Evolutionary conservation across 2,888 invertebrate genomes (phyloP), one percentile per base, ranked within the genome.

Genomic region (Tenodera sinensis): DNA sequence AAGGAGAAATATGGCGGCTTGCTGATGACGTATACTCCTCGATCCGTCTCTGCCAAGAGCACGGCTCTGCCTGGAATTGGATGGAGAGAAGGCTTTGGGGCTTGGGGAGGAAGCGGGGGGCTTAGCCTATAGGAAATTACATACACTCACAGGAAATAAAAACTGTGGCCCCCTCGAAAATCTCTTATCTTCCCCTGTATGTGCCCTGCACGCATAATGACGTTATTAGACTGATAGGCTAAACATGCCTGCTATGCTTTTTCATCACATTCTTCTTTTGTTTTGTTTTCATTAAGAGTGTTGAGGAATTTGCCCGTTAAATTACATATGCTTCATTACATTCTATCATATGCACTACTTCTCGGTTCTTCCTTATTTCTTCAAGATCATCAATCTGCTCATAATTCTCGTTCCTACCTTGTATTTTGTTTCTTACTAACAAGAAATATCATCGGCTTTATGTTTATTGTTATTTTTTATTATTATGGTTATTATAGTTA

Each of bases 1-100:
- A 88, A 87, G 86, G 89, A 89, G 89, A 90, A 90, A 90, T 89
- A 90, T 90, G 90, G 90, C 89, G 89, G 84, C 84, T 83, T 87
- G 88, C 90, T 84, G 95, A 96, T 96, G 95, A 96, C 95, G 95
- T 95, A 96, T 95, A 94, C 94, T 93, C 93, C 94, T 93, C 95
- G 95, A 96, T 96, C 95, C 95, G 95, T 96, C 96, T 95, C 95
- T 95, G 96, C 95, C 96, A 93, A 91, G 93, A 92, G 92, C 93
- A 93, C 93, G 90, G 90, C 91, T 88, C 90, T 87, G 93, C 93
- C 93, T 92, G 93, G 93, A 93, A 93, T 93, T 93, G 93, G 93
- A 93, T 93, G 93, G 91, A 92, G 91, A 88, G 87, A 87, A 87
- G 83, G 87, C 87, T 87, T 87, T 28, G 90, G 89, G 88, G 90